Evolutionary conservation across 2,888 invertebrate species (phyloP).

Genomic region (Ametastegia equiseti): DNA sequence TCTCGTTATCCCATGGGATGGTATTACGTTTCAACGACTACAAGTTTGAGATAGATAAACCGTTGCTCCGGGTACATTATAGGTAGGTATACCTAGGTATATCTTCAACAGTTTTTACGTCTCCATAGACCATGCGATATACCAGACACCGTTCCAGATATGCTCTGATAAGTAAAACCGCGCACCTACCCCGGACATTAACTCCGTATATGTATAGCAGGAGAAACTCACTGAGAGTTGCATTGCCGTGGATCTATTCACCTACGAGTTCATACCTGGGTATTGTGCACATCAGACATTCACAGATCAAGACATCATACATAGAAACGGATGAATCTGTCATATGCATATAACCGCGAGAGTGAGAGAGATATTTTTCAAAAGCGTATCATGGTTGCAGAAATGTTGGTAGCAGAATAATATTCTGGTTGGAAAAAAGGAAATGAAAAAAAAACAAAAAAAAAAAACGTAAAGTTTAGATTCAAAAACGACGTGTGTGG

Average conservation of each 20-base stretch:
- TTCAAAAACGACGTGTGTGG: neutral
- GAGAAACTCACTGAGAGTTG: neutral
- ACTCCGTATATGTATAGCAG: neutral
- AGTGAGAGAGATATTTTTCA: neutral
- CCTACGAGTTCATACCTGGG: neutral
- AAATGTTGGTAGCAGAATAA: neutral
- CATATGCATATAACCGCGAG: neutral
- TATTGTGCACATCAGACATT: neutral
- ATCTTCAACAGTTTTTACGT: neutral
- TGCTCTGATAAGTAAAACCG: constrained; percentile 30
- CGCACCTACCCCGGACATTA: neutral
- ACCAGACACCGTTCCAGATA: neutral
- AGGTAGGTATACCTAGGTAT: too few relatives aligned
- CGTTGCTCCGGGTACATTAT: too few relatives aligned
- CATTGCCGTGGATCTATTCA: constrained; percentile 8
- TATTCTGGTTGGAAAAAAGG: neutral
- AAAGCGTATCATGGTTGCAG: neutral
- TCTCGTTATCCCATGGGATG: constrained; percentile 12
- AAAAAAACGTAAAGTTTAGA: neutral
- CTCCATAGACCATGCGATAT: neutral
- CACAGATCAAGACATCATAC: neutral
- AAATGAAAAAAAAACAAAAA: too few relatives aligned
- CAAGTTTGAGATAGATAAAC: constrained; percentile 12
- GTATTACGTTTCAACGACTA: constrained; percentile 18
- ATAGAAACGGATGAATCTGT: neutral